phyloP scores from a whole-genome alignment of 1,140 invertebrate genomes.

The Rhynchophorus ferrugineus region DNA sequence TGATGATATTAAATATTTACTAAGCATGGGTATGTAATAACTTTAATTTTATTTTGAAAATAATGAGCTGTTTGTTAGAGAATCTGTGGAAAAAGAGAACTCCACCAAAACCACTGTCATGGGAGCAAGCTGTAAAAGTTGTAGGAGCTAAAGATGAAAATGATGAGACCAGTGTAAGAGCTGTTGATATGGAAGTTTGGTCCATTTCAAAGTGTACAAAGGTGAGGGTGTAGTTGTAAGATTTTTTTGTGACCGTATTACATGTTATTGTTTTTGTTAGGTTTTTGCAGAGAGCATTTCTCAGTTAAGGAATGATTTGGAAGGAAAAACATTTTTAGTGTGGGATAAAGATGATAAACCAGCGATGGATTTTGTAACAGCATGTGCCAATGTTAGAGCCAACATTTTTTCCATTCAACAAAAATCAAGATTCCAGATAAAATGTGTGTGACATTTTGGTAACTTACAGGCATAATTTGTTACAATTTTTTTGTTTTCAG shows the following conservation, averaged over 20 bases:
- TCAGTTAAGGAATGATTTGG: slow-evolving; percentile 57
- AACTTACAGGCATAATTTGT: not conserved
- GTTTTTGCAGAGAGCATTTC: slow-evolving; percentile 70
- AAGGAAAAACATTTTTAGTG: slow-evolving; percentile 63
- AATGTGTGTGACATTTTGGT: slow-evolving; percentile 61
- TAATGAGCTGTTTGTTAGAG: slow-evolving; percentile 40
- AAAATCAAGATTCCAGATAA: slow-evolving; percentile 90
- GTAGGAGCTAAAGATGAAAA: slow-evolving; percentile 20
- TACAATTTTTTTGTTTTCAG: slow-evolving; percentile 45
- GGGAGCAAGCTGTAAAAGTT: slow-evolving; percentile 44
- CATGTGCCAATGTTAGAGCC: slow-evolving; percentile 88
- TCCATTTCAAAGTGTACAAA: slow-evolving; percentile 53
- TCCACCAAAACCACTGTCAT: slow-evolving; percentile 74
- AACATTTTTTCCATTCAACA: slow-evolving; percentile 84
- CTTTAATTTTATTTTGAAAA: not conserved
- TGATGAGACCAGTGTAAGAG: slow-evolving; percentile 20
- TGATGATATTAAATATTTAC: slow-evolving; percentile 92
- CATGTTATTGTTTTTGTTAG: slow-evolving; percentile 1
- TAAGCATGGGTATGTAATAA: slow-evolving; percentile 65
- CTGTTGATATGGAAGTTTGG: slow-evolving; percentile 39
- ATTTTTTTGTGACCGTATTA: not conserved
- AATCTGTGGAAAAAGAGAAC: slow-evolving; percentile 87
- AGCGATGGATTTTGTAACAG: slow-evolving; percentile 94
- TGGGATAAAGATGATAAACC: slow-evolving; percentile 97
- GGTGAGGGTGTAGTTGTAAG: slow-evolving; percentile 11